Evolutionary conservation across 2,797 vertebrate genomes (phyloP).

Genomic region (Aldrovandia affinis): DNA sequence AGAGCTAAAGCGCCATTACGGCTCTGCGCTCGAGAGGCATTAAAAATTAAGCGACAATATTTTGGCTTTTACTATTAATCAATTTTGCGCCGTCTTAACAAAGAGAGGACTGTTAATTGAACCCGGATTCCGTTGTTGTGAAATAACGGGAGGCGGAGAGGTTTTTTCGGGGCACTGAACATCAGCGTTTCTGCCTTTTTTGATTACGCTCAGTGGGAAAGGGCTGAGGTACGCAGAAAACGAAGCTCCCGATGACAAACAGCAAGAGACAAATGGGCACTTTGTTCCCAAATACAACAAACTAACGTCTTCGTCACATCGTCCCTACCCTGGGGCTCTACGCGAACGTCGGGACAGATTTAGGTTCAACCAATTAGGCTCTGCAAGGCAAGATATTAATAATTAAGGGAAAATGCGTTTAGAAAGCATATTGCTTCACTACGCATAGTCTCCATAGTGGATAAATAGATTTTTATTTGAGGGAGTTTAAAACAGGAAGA

Average conservation of each 20-base stretch:
- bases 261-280: not conserved
- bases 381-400: not conserved
- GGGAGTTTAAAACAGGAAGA: not conserved
- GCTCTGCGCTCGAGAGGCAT: not conserved
- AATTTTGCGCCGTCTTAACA: not conserved
- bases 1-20: conserved; percentile 24
- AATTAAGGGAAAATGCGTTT: not conserved
- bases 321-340: not conserved
- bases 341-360: not conserved
- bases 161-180: not conserved
- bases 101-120: not conserved
- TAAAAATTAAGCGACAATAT: conserved; percentile 8
- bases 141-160: not conserved
- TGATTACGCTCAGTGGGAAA: not conserved
- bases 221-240: not conserved
- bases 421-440: not conserved
- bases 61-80: conserved; percentile 25
- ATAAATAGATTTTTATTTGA: not conserved
- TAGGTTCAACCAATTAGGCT: not conserved
- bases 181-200: not conserved
- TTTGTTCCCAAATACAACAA: not conserved
- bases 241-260: not conserved
- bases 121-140: not conserved
- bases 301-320: not conserved
- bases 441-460: not conserved